Percentiles rank a stretch among this genome's conserved stretches.
Conservation (phyloP, 2,797 vertebrate species). For the Sphaeramia orbicularis region DNA sequence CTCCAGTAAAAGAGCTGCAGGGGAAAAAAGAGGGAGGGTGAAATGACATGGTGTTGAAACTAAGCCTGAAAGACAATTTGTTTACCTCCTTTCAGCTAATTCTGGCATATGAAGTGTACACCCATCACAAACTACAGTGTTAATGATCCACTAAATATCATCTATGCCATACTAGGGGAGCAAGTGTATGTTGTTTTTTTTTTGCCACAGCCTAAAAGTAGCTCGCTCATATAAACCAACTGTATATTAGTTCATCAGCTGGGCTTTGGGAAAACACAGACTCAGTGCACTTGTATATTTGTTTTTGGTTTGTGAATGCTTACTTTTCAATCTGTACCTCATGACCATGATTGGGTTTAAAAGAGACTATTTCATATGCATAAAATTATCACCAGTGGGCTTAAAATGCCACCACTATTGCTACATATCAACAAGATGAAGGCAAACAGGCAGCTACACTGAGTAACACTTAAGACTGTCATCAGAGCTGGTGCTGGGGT, state of each 20-base stretch:
- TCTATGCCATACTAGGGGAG: slow-evolving; percentile 9
- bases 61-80: slow-evolving; percentile 42
- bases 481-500: slow-evolving; percentile 36
- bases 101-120: slow-evolving; percentile 17
- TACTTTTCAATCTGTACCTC: slow-evolving; percentile 53
- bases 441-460: slow-evolving; percentile 52
- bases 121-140: slow-evolving; percentile 14
- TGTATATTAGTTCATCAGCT: slow-evolving; percentile 61
- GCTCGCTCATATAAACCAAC: slow-evolving; percentile 18
- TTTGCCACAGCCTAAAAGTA: slow-evolving; percentile 50
- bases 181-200: slow-evolving; percentile 36
- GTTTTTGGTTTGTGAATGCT: slow-evolving; percentile 58
- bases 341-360: slow-evolving; percentile 49
- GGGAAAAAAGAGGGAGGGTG: background rate
- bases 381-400: slow-evolving; percentile 63
- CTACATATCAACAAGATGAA: slow-evolving; percentile 39
- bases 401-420: slow-evolving; percentile 51
- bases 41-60: slow-evolving; percentile 31
- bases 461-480: slow-evolving; percentile 65
- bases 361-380: slow-evolving; percentile 50
- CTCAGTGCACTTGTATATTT: slow-evolving; percentile 59
- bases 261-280: slow-evolving; percentile 46
- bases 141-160: slow-evolving; percentile 12
- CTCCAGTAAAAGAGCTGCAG: slow-evolving; percentile 25
- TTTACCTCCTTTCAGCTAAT: slow-evolving; percentile 28